A percentile compares a stretch with the other conserved stretches of the same genome.
Conservation (phyloP, 2,113 vertebrate genomes). For the Cyanistes caeruleus region DNA sequence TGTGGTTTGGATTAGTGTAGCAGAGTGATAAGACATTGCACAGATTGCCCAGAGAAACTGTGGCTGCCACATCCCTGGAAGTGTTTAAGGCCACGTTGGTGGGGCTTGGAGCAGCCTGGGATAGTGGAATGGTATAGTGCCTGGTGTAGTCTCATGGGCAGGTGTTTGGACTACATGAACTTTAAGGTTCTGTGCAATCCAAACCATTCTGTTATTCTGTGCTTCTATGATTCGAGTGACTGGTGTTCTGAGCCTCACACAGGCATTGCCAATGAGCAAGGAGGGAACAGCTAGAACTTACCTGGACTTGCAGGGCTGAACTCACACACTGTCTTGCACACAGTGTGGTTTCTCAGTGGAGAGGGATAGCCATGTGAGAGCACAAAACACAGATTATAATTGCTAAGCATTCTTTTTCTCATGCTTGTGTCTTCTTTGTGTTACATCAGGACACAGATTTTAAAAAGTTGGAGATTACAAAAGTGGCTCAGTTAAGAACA, state of each 20-base stretch:
- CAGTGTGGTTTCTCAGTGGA: not conserved
- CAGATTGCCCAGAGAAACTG: not conserved
- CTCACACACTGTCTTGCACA: rapidly evolving
- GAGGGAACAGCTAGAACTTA: not conserved
- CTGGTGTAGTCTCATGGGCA: not conserved
- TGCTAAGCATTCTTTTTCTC: not conserved
- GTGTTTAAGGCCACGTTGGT: not conserved
- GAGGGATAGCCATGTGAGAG: not conserved
- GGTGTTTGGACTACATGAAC: not conserved
- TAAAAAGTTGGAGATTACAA: not conserved
- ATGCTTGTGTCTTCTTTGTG: not conserved
- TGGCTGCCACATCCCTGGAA: not conserved
- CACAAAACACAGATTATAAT: too few species aligned
- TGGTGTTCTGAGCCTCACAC: not conserved
- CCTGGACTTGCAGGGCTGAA: not conserved
- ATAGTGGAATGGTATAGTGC: not conserved
- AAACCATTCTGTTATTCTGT: not conserved
- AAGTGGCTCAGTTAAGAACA: rapidly evolving
- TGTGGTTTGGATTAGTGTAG: not conserved
- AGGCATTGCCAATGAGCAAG: not conserved
- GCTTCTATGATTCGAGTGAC: not conserved
- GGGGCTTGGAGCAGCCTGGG: not conserved
- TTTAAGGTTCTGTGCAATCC: rapidly evolving
- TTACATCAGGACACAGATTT: not conserved
- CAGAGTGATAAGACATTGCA: not conserved